phyloP scores from a whole-genome alignment of 2,797 vertebrate species.

The Pangasius sanitwongsei region DNA sequence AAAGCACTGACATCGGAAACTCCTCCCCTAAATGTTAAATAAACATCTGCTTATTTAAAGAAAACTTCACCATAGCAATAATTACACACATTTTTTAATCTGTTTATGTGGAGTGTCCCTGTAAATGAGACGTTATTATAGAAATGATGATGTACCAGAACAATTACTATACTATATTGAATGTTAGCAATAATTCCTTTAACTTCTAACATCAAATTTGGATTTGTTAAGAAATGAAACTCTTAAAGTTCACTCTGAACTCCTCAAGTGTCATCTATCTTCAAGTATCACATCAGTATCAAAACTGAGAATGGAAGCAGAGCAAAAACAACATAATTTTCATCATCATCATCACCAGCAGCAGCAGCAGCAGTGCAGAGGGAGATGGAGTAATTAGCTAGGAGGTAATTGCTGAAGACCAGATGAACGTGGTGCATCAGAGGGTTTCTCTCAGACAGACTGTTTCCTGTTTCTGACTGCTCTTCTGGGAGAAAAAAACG shows the following conservation, averaged over 20 bases:
- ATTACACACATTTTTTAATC: not conserved
- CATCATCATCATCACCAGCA: not conserved
- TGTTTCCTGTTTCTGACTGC: conserved; percentile 17
- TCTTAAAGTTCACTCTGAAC: not conserved
- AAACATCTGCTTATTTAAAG: not conserved
- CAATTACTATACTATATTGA: too few relatives aligned
- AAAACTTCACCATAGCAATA: not conserved
- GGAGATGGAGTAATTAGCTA: conserved; percentile 12
- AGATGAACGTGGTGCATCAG: conserved; percentile 14
- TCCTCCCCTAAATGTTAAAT: not conserved
- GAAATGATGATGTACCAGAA: not conserved
- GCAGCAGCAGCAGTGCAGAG: not conserved
- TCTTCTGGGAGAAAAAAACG: conserved; percentile 14
- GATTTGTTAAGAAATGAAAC: not conserved
- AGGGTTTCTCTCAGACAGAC: conserved; percentile 8
- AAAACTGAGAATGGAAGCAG: conserved; percentile 13
- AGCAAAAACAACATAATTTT: not conserved
- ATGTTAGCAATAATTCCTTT: not conserved
- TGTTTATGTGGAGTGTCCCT: not conserved
- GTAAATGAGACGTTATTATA: not conserved
- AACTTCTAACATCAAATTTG: not conserved
- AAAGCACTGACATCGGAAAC: not conserved
- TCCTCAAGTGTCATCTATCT: not conserved
- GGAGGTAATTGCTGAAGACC: conserved; percentile 30
- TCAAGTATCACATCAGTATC: not conserved